These are phyloP conservation scores for Luehdorfia chinensis DNA, from an alignment of 1,140 invertebrate species.

Conservation along the genomic window DNA sequence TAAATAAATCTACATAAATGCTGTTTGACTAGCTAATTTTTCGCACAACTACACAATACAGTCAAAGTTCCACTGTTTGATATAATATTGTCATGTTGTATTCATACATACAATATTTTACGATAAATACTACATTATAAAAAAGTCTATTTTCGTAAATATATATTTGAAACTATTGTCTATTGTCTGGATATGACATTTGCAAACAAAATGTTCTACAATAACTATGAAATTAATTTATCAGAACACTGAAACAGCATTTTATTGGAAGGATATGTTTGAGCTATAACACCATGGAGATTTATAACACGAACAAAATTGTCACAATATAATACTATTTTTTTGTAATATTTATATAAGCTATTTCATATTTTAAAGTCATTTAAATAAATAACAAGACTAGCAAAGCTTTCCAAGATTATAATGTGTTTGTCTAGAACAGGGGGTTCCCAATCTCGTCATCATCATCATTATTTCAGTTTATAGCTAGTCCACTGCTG, in stretches of 20 bases:
- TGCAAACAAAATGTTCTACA: background rate
- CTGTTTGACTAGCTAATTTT: slow-evolving; percentile 42
- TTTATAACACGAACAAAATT: slow-evolving; percentile 4
- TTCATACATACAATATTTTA: slow-evolving; percentile 9
- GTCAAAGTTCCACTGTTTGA: no score
- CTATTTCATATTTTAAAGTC: no score
- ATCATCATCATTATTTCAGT: no score
- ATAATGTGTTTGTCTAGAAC: no score
- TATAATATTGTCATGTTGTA: background rate
- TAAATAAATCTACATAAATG: slow-evolving; percentile 28
- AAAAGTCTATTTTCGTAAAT: background rate
- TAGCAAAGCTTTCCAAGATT: no score
- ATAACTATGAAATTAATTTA: background rate
- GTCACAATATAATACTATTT: background rate
- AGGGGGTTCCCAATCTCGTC: no score
- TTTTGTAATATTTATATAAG: no score
- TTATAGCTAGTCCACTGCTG: no score
- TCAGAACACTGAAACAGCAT: background rate
- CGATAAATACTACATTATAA: background rate
- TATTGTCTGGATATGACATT: background rate
- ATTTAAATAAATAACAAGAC: no score
- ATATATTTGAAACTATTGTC: background rate
- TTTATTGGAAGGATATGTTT: slow-evolving; percentile 12
- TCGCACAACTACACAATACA: slow-evolving; percentile 6
- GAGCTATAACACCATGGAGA: slow-evolving; percentile 1